Conservation (phyloP, 1,140 invertebrate genomes). For the Battus philenor region DNA sequence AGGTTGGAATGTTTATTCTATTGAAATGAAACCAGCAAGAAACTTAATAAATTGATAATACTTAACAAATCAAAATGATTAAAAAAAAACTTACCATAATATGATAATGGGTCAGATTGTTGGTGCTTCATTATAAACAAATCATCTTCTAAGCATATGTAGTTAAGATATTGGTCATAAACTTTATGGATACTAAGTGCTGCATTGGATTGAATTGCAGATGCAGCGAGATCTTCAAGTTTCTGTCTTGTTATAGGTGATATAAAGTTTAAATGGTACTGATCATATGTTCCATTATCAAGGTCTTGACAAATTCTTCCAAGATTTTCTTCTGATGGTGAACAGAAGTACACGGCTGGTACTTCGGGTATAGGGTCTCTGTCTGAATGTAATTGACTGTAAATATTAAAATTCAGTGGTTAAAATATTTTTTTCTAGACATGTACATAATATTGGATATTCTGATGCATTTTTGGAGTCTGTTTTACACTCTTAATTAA, state of each 20-base stretch:
- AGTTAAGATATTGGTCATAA: slow-evolving; percentile 98
- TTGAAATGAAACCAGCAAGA: too few species aligned
- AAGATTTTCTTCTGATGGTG: slow-evolving; percentile 98
- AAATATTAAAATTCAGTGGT: slow-evolving; percentile 31
- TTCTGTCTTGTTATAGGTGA: slow-evolving; percentile 95
- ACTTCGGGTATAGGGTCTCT: slow-evolving; percentile 98
- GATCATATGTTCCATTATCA: slow-evolving; percentile 94
- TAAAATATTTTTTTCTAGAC: too few species aligned
- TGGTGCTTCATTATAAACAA: slow-evolving; percentile 96
- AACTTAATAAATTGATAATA: too few species aligned
- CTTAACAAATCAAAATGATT: too few species aligned
- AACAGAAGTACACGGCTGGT: slow-evolving; percentile 98
- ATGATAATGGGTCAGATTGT: slow-evolving; percentile 92
- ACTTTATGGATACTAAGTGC: slow-evolving; percentile 96
- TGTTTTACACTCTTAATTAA: too few species aligned
- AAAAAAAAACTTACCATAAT: slow-evolving; percentile 84
- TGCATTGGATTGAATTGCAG: slow-evolving; percentile 91
- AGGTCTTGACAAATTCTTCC: slow-evolving; percentile 95
- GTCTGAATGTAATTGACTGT: slow-evolving; percentile 92
- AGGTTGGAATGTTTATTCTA: too few species aligned
- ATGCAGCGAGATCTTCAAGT: slow-evolving; percentile 96
- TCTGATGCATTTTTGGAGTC: too few species aligned
- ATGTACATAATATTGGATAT: too few species aligned
- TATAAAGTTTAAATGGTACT: slow-evolving; percentile 98
- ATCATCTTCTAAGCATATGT: slow-evolving; percentile 98